A percentile compares a stretch with the other conserved stretches of the same genome.
Evolutionary conservation across 2,797 vertebrate species (phyloP).

Genomic region (Carduelis carduelis): DNA sequence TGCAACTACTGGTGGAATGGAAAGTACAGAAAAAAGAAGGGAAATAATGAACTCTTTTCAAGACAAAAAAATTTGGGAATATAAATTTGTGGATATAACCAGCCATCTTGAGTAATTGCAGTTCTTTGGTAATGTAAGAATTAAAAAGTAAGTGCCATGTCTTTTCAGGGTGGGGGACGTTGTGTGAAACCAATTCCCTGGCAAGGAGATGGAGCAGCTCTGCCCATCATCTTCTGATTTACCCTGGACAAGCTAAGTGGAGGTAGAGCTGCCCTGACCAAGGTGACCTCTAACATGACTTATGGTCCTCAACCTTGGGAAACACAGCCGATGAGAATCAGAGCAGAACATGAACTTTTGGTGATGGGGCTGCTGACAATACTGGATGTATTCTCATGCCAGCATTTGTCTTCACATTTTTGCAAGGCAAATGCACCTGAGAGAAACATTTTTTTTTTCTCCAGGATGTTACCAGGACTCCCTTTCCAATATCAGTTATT

Average conservation of each 20-base stretch:
- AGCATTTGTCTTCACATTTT: neutral
- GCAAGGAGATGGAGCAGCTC: neutral
- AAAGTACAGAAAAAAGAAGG: neutral
- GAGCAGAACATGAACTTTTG: neutral
- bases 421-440: neutral
- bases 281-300: rapidly evolving
- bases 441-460: neutral
- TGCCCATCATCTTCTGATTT: neutral
- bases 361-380: neutral
- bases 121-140: neutral
- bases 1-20: neutral
- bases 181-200: neutral
- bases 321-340: neutral
- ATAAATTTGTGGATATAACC: neutral
- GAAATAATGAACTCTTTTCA: neutral
- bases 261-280: neutral
- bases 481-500: neutral
- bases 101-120: neutral
- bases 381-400: neutral
- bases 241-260: neutral
- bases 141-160: rapidly evolving
- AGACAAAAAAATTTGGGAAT: neutral
- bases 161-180: neutral
- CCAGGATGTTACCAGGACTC: neutral
- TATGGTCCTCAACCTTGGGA: neutral